A percentile compares a stretch with the other conserved stretches of the same genome.
These are phyloP conservation scores for Galaxea fascicularis DNA, from an alignment of 92 coral and sea anemone genomes.

Conservation along the genomic window DNA sequence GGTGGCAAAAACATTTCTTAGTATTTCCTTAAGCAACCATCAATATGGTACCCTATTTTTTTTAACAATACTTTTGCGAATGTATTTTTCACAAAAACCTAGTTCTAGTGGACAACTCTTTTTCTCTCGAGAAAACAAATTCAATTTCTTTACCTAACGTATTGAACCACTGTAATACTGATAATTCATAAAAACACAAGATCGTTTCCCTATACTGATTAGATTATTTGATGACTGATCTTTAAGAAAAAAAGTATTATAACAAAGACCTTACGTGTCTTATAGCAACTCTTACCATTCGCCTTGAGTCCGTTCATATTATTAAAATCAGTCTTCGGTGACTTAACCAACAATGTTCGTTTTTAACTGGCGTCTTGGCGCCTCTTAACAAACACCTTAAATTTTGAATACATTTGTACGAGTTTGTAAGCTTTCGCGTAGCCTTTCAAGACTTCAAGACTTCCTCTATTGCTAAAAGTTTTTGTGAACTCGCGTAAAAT, in stretches of 20 bases:
- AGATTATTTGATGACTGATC: no score
- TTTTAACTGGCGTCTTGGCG: background rate
- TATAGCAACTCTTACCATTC: no score
- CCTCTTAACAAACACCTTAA: background rate
- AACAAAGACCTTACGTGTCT: no score
- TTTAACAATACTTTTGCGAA: background rate
- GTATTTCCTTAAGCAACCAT: background rate
- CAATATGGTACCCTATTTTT: background rate
- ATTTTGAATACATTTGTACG: background rate
- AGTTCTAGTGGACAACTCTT: no score
- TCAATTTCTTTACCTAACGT: no score
- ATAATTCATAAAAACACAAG: no score
- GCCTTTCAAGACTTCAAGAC: background rate
- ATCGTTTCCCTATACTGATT: no score
- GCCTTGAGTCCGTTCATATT: background rate
- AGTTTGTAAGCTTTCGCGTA: background rate
- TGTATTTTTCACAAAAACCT: background rate
- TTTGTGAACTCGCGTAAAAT: background rate
- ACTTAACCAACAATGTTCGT: background rate
- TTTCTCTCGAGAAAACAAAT: background rate
- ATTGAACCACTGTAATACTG: no score
- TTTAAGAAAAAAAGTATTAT: no score
- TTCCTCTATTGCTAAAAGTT: background rate
- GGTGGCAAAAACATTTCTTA: background rate
- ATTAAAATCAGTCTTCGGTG: background rate